phyloP scores from a whole-genome alignment of 1,140 invertebrate species.

The Aplysia californica region DNA sequence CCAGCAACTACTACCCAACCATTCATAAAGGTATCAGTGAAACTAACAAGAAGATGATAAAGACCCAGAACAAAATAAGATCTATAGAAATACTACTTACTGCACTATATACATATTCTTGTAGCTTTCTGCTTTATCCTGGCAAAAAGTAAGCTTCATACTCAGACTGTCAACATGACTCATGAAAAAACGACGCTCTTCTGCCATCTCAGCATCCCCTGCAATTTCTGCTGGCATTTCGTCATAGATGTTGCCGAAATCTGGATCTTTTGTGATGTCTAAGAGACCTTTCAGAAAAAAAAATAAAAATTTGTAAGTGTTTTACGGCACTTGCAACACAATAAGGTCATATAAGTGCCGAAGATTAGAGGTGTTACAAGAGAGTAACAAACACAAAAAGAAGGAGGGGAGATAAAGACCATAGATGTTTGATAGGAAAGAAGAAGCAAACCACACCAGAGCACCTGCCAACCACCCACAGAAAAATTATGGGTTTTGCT shows the following conservation, averaged over 20 bases:
- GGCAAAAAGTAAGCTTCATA: slow-evolving; percentile 61
- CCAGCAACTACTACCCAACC: too few species aligned
- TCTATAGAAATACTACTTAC: too few species aligned
- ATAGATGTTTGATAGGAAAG: too few species aligned
- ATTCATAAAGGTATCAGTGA: too few species aligned
- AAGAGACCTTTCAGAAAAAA: slow-evolving; percentile 49
- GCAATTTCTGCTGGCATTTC: slow-evolving; percentile 45
- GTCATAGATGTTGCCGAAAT: slow-evolving; percentile 55
- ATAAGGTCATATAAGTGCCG: too few species aligned
- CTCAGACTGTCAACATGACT: slow-evolving; percentile 58
- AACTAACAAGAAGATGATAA: not conserved
- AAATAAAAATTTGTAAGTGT: not conserved
- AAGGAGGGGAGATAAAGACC: too few species aligned
- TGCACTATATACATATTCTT: slow-evolving; percentile 64
- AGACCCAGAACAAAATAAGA: not conserved
- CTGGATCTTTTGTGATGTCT: slow-evolving; percentile 63
- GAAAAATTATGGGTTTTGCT: too few species aligned
- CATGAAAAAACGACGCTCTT: slow-evolving; percentile 62
- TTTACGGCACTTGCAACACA: too few species aligned
- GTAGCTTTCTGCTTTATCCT: slow-evolving; percentile 49
- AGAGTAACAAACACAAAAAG: too few species aligned
- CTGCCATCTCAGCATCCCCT: slow-evolving; percentile 52
- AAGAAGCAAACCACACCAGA: too few species aligned
- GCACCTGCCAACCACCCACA: too few species aligned
- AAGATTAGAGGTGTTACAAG: too few species aligned